Conservation (phyloP, 1,140 invertebrate species). For the Neoseiulus cucumeris region DNA sequence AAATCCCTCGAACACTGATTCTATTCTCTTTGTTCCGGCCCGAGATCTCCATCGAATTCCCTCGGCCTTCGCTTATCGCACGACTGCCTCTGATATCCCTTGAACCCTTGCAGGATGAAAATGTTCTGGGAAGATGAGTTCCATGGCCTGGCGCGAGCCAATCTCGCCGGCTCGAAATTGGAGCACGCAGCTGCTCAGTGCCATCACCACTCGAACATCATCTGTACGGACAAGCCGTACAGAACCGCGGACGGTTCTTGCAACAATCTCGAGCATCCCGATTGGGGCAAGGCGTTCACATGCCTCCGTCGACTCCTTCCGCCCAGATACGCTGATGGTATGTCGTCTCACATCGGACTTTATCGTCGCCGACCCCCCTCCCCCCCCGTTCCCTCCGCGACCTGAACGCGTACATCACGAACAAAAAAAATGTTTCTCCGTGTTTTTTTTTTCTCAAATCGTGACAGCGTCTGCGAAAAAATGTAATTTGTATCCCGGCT, state of each 20-base stretch:
- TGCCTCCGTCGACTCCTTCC: conserved; percentile 26
- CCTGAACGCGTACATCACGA: too few species aligned
- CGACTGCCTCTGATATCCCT: too few species aligned
- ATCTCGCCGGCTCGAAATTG: conserved; percentile 4
- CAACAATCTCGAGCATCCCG: conserved; percentile 40
- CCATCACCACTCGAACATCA: conserved; percentile 4
- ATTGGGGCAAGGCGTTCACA: conserved; percentile 30
- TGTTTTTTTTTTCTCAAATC: too few species aligned
- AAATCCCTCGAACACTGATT: too few species aligned
- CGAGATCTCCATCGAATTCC: too few species aligned
- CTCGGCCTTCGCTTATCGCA: too few species aligned
- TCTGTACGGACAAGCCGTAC: conserved; percentile 25
- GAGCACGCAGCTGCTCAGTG: conserved; percentile 1
- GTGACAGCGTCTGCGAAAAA: too few species aligned
- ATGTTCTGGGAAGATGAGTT: conserved; percentile 10
- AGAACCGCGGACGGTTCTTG: conserved; percentile 48
- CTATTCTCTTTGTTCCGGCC: too few species aligned
- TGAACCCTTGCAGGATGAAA: background rate
- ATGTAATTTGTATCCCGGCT: too few species aligned
- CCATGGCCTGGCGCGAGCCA: background rate
- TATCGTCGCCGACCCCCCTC: too few species aligned
- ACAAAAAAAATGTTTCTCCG: too few species aligned
- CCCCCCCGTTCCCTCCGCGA: too few species aligned
- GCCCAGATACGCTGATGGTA: conserved; percentile 28
- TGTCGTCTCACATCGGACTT: background rate